Base-by-base conservation (phyloP, 2,888 invertebrate genomes). In the Pegoplata infirma region DNA sequence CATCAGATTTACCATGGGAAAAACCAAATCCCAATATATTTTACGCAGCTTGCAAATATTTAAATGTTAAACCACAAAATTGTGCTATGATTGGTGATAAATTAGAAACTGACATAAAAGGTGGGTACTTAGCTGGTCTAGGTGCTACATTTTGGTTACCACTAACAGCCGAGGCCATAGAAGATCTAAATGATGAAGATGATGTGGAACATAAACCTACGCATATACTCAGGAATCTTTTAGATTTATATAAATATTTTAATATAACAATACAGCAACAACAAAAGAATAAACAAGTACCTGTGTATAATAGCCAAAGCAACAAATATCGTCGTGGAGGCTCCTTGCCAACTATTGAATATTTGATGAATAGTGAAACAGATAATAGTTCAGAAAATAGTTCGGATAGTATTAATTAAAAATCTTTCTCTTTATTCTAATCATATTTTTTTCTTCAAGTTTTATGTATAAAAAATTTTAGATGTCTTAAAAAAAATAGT, bases 51-150 rank as follows among this genome's bases (percentile, higher is more conserved):
- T 96, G 95, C 90, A 92, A 93, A 85, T 91, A 92, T 86, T 92
- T 97, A 72, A 92, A 92, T 81, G 94, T 96, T 17, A 91, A 93
- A 86, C 94, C 96, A 0, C 90, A 92, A 68, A 92, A 93, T 82
- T 96, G 96, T 90, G 91, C 95, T 84, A 96, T 97, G 96, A 93
- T 96, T 85, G 96, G 96, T 55, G 97, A 97, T 88, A 96, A 95
- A 88, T 90, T 96, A 82, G 96, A 96, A 88, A 96, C 96, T 40
- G 97, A 97, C 89, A 96, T 97, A 84, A 92, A 93, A 92, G 96
- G 96, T 78, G 96, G 95, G 25, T 93, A 93, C 84, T 91, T 94
- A 87, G 95, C 96, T 32, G 93, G 93, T 82, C 88, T 95, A 76
- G 94, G 93, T 12, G 94, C 94, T 32, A 96, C 96, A 0, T 94